These are phyloP conservation scores for Trachelus tabidus DNA, from an alignment of 2,888 invertebrate genomes.

Conservation along the genomic window DNA sequence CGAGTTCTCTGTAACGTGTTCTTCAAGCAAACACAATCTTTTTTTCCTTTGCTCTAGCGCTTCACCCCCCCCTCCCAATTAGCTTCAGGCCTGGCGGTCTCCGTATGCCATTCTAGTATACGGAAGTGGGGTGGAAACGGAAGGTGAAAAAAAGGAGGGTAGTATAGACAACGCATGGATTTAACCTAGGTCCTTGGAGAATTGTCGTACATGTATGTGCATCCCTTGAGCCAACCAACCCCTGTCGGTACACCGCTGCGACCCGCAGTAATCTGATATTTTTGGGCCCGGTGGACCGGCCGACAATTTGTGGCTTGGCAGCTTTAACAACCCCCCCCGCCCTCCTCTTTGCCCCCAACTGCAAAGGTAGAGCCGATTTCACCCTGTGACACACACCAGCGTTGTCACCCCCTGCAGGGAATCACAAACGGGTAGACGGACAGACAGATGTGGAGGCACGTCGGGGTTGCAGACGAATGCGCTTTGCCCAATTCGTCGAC, in stretches of 20 bases:
- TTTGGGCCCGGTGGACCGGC: constrained; percentile 27
- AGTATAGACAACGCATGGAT: background rate
- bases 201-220: constrained; percentile 10
- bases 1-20: background rate
- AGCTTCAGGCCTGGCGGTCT: background rate
- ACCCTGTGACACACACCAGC: background rate
- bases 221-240: constrained; percentile 13
- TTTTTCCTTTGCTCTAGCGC: background rate
- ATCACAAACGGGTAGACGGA: background rate
- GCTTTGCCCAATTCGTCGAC: background rate
- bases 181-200: background rate
- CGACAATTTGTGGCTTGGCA: constrained; percentile 29
- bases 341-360: background rate
- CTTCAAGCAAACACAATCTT: background rate
- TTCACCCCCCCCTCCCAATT: background rate
- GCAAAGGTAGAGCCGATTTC: background rate
- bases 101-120: background rate
- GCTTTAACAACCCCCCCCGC: constrained; percentile 7
- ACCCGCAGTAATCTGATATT: constrained; percentile 40
- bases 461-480: background rate
- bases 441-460: background rate
- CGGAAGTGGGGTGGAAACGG: background rate
- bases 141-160: background rate
- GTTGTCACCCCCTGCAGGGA: background rate
- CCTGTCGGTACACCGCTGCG: constrained; percentile 17